Conservation (phyloP, 2,888 invertebrate genomes). For the Pachymerium ferrugineum region DNA sequence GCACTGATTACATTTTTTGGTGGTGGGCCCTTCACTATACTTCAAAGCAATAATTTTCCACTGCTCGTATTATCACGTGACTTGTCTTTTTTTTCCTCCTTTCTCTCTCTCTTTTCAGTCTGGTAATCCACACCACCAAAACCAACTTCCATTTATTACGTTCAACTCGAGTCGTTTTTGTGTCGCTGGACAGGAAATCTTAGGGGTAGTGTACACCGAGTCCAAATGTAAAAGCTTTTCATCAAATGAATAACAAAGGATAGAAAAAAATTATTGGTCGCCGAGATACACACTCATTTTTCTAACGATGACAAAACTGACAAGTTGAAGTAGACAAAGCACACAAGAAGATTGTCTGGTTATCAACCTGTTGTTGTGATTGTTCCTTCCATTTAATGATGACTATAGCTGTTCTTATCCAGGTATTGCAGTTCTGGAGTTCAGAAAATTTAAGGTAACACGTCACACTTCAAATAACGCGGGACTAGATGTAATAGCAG, state of each 20-base stretch:
- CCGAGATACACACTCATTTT: background rate
- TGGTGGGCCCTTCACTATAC: background rate
- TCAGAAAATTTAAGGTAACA: no score
- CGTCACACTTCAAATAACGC: no score
- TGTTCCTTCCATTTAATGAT: no score
- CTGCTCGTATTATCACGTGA: background rate
- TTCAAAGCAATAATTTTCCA: slow-evolving; percentile 17
- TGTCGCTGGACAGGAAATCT: background rate
- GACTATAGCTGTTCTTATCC: no score
- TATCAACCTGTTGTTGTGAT: no score
- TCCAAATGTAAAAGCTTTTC: slow-evolving; percentile 15
- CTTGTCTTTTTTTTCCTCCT: background rate
- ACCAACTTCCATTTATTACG: slow-evolving; percentile 14
- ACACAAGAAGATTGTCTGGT: no score
- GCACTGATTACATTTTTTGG: slow-evolving; percentile 21
- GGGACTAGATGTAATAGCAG: no score
- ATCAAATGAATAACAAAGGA: slow-evolving; percentile 2
- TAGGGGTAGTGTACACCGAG: background rate
- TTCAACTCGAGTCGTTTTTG: background rate
- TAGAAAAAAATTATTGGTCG: background rate
- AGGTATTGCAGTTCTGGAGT: no score
- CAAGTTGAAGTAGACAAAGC: background rate
- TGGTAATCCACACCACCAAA: slow-evolving; percentile 20
- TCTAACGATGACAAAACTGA: background rate
- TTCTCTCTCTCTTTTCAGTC: background rate